A percentile compares a stretch with the other conserved stretches of the same genome.
phyloP scores from a whole-genome alignment of 2,113 vertebrate species.

The Thinocorus orbignyianus region DNA sequence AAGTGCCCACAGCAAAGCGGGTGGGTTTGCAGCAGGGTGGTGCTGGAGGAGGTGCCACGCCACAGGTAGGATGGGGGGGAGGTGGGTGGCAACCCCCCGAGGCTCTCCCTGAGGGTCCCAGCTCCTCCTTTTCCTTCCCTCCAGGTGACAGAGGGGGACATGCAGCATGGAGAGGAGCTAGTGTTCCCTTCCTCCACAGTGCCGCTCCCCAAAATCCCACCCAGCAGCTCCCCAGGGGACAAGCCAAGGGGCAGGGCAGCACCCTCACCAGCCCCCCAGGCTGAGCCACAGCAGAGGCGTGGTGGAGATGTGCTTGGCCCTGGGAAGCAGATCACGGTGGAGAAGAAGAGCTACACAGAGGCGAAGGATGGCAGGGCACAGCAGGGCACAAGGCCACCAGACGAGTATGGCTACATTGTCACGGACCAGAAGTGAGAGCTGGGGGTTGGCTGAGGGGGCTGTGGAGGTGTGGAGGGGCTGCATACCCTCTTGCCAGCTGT shows the following conservation, averaged over 20 bases:
- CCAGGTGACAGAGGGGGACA: constrained; percentile 71
- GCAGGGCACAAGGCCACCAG: constrained; percentile 48
- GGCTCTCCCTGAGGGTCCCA: not conserved
- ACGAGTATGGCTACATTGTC: constrained; percentile 94
- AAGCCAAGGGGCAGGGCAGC: not conserved
- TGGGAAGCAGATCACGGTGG: not conserved
- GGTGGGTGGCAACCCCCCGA: not conserved
- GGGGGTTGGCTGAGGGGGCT: not conserved
- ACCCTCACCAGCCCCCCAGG: not conserved
- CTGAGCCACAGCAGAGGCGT: not conserved
- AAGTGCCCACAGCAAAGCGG: not conserved
- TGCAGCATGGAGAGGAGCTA: constrained; percentile 46
- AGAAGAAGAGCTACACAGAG: constrained; percentile 49
- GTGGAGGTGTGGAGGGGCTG: not conserved
- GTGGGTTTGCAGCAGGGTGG: constrained; percentile 10
- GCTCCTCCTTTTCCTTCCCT: not conserved
- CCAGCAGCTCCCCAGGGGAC: constrained; percentile 15
- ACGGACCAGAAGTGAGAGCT: constrained; percentile 89
- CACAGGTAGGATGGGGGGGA: not conserved
- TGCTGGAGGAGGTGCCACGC: not conserved
- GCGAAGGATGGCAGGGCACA: not conserved
- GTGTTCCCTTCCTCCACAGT: not conserved
- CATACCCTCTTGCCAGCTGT: not conserved
- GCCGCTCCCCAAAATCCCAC: not conserved
- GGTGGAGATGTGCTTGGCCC: not conserved